phyloP scores from a whole-genome alignment of 2,888 invertebrate genomes.

The Clitarchus hookeri region DNA sequence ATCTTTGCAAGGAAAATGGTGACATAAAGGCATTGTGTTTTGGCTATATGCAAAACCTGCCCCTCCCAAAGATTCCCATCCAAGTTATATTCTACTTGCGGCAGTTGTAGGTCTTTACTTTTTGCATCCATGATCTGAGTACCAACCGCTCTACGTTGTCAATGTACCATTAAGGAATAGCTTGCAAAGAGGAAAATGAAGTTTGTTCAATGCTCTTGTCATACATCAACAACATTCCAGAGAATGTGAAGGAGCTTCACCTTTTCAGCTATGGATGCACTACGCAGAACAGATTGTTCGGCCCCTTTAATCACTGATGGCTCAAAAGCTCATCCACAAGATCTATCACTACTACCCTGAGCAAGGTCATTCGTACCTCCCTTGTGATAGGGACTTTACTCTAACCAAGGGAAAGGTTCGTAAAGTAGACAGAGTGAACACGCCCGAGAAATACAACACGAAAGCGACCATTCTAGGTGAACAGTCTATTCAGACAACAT shows the following conservation, averaged over 20 bases:
- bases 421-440: constrained; percentile 10
- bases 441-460: not conserved
- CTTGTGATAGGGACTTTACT: not conserved
- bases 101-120: not conserved
- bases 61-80: constrained; percentile 1
- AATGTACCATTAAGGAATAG: not conserved
- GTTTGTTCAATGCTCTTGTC: not conserved
- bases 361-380: not conserved
- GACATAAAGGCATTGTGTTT: not conserved
- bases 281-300: not conserved
- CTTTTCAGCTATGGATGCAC: not conserved
- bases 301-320: not conserved
- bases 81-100: not conserved
- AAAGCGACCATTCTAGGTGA: too few species aligned
- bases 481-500: too few species aligned
- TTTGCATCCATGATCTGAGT: not conserved
- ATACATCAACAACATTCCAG: not conserved
- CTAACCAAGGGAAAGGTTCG: not conserved
- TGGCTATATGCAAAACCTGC: constrained; percentile 3
- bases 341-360: not conserved
- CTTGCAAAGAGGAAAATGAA: not conserved
- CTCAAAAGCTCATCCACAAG: not conserved
- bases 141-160: not conserved
- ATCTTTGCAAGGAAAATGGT: not conserved
- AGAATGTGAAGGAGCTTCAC: constrained; percentile 3